Evolutionary conservation across 2,113 vertebrate genomes (phyloP).

Genomic region (Proterorhinus semilunaris): DNA sequence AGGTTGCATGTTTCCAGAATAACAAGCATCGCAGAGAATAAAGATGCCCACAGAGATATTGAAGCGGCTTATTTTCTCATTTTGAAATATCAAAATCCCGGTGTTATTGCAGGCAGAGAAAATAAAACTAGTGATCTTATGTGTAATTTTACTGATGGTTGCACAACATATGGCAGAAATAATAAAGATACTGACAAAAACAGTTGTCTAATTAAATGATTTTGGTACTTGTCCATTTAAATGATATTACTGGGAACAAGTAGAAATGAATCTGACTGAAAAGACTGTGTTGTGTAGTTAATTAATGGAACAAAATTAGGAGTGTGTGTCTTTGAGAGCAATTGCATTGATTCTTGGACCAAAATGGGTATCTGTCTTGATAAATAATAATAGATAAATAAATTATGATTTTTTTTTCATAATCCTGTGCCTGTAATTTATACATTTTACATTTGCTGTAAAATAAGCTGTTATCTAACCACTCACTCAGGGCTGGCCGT

Average conservation of each 20-base stretch:
- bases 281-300: too few relatives aligned
- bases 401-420: too few relatives aligned
- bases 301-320: too few relatives aligned
- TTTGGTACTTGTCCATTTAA: background rate
- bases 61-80: constrained; percentile 3
- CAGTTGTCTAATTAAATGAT: background rate
- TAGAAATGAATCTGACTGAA: too few relatives aligned
- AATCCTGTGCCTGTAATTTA: too few relatives aligned
- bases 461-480: too few relatives aligned
- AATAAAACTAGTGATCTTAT: background rate
- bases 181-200: background rate
- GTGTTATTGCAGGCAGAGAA: background rate
- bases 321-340: too few relatives aligned
- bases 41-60: background rate
- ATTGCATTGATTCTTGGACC: too few relatives aligned
- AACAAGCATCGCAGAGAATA: background rate
- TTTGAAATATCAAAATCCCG: background rate
- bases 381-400: too few relatives aligned
- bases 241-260: background rate
- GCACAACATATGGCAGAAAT: background rate
- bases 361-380: too few relatives aligned
- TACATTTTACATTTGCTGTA: too few relatives aligned
- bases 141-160: background rate
- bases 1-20: background rate
- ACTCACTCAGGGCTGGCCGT: too few relatives aligned